phyloP scores from a whole-genome alignment of 2,888 invertebrate genomes.

The Thalpophila matura region DNA sequence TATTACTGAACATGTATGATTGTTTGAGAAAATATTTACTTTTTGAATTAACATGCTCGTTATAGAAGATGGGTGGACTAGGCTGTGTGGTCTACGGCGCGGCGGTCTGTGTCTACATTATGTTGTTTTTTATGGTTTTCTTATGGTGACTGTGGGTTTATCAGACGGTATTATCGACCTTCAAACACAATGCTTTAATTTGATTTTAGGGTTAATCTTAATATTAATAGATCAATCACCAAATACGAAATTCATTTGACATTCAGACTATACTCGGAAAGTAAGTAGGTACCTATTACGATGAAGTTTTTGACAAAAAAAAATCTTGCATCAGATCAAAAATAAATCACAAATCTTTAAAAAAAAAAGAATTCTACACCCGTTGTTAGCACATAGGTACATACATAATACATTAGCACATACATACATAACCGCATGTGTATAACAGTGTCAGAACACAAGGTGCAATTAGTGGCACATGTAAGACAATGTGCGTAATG shows the following conservation, averaged over 20 bases:
- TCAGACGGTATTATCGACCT: no score
- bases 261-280: neutral
- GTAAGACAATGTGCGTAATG: conserved; percentile 36
- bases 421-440: neutral
- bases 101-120: neutral
- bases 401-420: neutral
- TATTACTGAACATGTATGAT: conserved; percentile 9
- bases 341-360: no score
- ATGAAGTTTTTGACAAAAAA: no score
- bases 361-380: neutral
- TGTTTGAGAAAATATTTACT: conserved; percentile 41
- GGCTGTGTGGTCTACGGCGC: conserved; percentile 45
- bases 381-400: neutral
- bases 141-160: neutral
- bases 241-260: neutral
- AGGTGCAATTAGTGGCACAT: conserved; percentile 45
- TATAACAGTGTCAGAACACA: conserved; percentile 4
- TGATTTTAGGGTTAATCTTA: no score
- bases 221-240: no score
- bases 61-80: neutral
- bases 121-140: neutral
- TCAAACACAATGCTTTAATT: neutral
- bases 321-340: no score
- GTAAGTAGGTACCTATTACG: neutral
- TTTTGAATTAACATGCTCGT: conserved; percentile 6